Conservation (phyloP, 2,113 vertebrate species). For the Murina feae region DNA sequence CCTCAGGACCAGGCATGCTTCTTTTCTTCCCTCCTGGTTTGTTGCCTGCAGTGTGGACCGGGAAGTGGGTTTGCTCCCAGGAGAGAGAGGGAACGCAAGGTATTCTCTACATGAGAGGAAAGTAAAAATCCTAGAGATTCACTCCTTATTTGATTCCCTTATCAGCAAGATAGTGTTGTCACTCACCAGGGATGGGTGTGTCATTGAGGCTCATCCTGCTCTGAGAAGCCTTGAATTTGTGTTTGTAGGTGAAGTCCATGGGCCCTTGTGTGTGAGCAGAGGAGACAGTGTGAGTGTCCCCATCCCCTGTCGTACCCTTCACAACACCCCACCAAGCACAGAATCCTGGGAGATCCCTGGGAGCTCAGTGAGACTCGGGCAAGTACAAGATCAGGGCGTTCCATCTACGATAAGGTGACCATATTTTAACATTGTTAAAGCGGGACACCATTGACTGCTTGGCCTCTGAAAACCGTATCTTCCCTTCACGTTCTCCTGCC, state of each 20-base stretch:
- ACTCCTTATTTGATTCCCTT: neutral
- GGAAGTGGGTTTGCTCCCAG: neutral
- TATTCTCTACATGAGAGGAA: neutral
- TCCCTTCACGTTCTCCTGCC: no score
- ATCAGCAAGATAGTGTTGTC: neutral
- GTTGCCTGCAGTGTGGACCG: neutral
- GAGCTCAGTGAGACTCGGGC: rapidly evolving
- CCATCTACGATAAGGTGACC: no score
- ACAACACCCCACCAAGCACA: neutral
- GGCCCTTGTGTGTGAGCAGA: neutral
- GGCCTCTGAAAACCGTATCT: no score
- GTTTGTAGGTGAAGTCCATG: neutral
- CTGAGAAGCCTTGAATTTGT: neutral
- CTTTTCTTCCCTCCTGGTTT: neutral
- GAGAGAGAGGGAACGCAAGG: neutral
- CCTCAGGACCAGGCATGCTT: neutral
- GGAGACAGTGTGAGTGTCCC: no score
- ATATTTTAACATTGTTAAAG: no score
- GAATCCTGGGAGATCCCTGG: neutral
- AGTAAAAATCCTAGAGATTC: neutral
- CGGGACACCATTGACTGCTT: no score
- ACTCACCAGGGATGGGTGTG: rapidly evolving
- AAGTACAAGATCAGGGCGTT: rapidly evolving
- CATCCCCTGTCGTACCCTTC: rapidly evolving
- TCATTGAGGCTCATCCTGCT: rapidly evolving